Evolutionary conservation across 2,888 invertebrate species (phyloP).

Genomic region (Deilephila elpenor): DNA sequence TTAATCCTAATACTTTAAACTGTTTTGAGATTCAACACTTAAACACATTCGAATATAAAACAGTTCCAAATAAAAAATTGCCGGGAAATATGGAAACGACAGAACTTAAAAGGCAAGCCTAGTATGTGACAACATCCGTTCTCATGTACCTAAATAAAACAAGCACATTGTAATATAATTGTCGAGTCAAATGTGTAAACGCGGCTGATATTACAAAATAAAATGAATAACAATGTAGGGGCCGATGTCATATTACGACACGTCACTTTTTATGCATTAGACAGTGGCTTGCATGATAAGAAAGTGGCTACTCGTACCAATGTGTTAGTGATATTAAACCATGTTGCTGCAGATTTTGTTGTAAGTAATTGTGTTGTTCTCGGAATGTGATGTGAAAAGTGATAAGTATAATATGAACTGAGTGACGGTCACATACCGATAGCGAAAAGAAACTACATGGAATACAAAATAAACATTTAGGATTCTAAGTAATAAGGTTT

Average conservation of each 20-base stretch:
- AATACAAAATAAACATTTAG: no score
- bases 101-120: no score
- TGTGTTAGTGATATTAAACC: not conserved
- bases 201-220: constrained; percentile 16
- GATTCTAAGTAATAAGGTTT: no score
- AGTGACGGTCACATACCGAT: no score
- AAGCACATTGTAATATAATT: constrained; percentile 16
- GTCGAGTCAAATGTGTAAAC: constrained; percentile 1
- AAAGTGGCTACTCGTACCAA: not conserved
- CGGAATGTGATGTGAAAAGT: no score
- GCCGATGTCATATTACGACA: not conserved
- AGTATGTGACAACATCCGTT: constrained; percentile 6
- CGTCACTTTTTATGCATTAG: constrained; percentile 12
- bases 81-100: no score
- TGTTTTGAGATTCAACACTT: no score
- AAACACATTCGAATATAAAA: no score
- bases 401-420: no score
- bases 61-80: no score
- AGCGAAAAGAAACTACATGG: no score
- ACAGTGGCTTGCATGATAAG: constrained; percentile 11
- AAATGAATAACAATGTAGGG: not conserved
- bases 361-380: not conserved
- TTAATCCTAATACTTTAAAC: no score
- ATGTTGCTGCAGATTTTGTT: not conserved
- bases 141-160: not conserved